A percentile compares a stretch with the other conserved stretches of the same genome.
These are phyloP conservation scores for Pachydiplax longipennis DNA, from an alignment of 2,888 invertebrate species.

Conservation along the genomic window DNA sequence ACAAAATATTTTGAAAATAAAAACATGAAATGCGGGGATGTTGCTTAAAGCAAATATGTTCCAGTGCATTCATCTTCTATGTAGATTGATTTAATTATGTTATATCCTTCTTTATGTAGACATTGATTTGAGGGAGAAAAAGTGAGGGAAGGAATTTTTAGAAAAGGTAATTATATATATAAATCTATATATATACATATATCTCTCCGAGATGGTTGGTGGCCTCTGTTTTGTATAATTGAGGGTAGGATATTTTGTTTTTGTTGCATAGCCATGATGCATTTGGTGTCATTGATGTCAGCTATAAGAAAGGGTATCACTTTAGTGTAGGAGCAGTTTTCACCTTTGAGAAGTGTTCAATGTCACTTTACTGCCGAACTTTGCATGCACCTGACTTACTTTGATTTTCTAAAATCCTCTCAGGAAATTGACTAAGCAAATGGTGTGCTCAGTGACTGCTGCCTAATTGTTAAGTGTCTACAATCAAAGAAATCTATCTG, in stretches of 20 bases:
- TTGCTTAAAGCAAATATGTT: conserved; percentile 17
- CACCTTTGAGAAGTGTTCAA: not conserved
- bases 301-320: conserved; percentile 29
- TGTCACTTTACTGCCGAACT: not conserved
- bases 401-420: conserved; percentile 11
- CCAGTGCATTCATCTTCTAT: conserved; percentile 10
- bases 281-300: conserved; percentile 42
- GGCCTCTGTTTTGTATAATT: conserved; percentile 35
- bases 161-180: conserved; percentile 41
- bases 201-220: conserved; percentile 9
- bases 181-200: conserved; percentile 27
- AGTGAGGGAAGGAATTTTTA: conserved; percentile 34
- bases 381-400: conserved; percentile 17
- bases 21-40: not conserved
- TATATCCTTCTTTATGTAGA: conserved; percentile 33
- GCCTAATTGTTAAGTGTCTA: conserved; percentile 22
- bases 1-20: conserved; percentile 13
- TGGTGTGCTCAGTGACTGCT: conserved; percentile 14
- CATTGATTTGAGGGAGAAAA: conserved; percentile 10
- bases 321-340: conserved; percentile 19
- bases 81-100: conserved; percentile 31
- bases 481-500: conserved; percentile 12
- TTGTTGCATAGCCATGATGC: conserved; percentile 44
- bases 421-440: not conserved
- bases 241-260: conserved; percentile 40